These are phyloP conservation scores for Neuroscelio doddi DNA, from an alignment of 2,888 invertebrate genomes.

Conservation along the genomic window DNA sequence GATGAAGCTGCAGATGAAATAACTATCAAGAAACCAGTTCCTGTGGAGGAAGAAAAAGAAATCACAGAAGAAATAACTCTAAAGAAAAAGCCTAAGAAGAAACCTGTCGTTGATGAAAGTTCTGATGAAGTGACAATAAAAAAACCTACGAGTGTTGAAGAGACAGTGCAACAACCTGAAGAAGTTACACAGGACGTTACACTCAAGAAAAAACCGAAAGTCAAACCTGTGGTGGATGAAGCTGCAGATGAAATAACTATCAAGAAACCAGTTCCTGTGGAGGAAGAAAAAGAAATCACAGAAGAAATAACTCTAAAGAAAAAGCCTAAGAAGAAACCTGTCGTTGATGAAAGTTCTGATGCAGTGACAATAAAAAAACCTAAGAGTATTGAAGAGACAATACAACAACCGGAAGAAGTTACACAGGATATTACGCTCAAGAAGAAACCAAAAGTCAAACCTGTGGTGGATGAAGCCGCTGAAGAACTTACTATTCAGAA, in stretches of 20 bases:
- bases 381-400: conserved; percentile 56
- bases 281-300: conserved; percentile 59
- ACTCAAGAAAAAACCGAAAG: conserved; percentile 60
- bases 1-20: conserved; percentile 59
- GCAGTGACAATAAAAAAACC: conserved; percentile 71
- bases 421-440: conserved; percentile 48
- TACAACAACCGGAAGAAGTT: conserved; percentile 61
- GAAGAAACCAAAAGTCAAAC: conserved; percentile 55
- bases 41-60: conserved; percentile 50
- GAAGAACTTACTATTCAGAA: conserved; percentile 51
- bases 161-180: conserved; percentile 50
- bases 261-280: conserved; percentile 53
- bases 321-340: conserved; percentile 53
- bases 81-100: conserved; percentile 58
- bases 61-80: conserved; percentile 51
- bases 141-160: conserved; percentile 52
- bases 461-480: conserved; percentile 52
- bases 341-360: conserved; percentile 69
- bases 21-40: conserved; percentile 53
- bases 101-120: conserved; percentile 52
- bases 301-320: conserved; percentile 64
- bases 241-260: conserved; percentile 56
- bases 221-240: conserved; percentile 57
- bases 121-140: conserved; percentile 51
- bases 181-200: conserved; percentile 56